Evolutionary conservation across 1,140 invertebrate species (phyloP).

Genomic region (Ostrea edulis): DNA sequence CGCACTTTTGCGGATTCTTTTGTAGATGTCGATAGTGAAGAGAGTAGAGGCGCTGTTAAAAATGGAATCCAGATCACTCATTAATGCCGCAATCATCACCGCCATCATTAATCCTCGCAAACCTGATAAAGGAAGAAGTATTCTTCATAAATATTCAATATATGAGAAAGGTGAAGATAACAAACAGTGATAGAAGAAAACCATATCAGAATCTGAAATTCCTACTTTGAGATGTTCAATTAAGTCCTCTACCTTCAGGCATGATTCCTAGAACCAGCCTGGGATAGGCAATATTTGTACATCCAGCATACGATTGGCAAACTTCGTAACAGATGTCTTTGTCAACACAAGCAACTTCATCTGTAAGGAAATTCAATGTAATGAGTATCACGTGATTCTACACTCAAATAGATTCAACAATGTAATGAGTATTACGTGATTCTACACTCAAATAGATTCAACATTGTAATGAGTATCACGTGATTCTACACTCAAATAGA

Average conservation of each 20-base stretch:
- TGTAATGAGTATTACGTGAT: too few relatives aligned
- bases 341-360: conserved; percentile 80
- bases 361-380: conserved; percentile 56
- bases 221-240: neutral
- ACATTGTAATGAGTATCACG: too few relatives aligned
- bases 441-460: neutral
- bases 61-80: conserved; percentile 82
- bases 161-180: neutral
- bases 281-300: conserved; percentile 81
- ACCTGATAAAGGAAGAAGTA: conserved; percentile 61
- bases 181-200: neutral
- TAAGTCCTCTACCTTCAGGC: conserved; percentile 70
- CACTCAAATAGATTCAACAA: too few relatives aligned
- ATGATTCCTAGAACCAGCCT: conserved; percentile 80
- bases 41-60: conserved; percentile 82
- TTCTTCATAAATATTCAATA: neutral
- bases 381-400: too few relatives aligned
- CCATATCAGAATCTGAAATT: too few relatives aligned
- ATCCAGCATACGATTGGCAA: conserved; percentile 78
- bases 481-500: neutral
- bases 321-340: conserved; percentile 78
- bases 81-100: conserved; percentile 82
- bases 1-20: conserved; percentile 75
- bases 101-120: conserved; percentile 81
- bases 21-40: conserved; percentile 83